Percentiles rank a stretch among this genome's conserved stretches.
Evolutionary conservation across 2,888 invertebrate genomes (phyloP).

Genomic region (Hoplodrina ambigua): DNA sequence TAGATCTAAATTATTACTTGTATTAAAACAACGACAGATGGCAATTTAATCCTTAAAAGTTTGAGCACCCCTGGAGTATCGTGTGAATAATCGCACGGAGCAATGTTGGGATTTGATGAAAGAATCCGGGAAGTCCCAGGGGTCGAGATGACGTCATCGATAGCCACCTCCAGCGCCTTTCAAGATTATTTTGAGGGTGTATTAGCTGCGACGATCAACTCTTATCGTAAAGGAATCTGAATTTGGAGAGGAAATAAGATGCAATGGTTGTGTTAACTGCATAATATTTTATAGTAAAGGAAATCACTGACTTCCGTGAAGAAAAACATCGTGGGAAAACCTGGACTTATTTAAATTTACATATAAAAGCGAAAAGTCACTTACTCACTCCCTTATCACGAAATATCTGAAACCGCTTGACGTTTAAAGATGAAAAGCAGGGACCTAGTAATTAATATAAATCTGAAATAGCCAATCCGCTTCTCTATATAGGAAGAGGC

Average conservation of each 20-base stretch:
- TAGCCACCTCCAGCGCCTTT: slow-evolving; percentile 53
- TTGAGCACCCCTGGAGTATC: slow-evolving; percentile 76
- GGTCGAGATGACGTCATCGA: slow-evolving; percentile 83
- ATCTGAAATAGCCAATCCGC: too few relatives aligned
- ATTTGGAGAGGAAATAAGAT: slow-evolving; percentile 36
- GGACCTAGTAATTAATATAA: too few relatives aligned
- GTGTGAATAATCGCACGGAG: slow-evolving; percentile 87
- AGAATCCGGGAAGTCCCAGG: slow-evolving; percentile 76
- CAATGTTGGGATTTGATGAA: slow-evolving; percentile 85
- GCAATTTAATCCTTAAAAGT: slow-evolving; percentile 58
- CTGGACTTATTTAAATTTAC: too few relatives aligned
- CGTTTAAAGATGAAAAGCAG: too few relatives aligned
- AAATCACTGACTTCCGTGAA: neutral
- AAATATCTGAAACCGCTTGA: too few relatives aligned
- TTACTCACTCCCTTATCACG: too few relatives aligned
- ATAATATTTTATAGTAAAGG: neutral
- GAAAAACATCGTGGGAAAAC: too few relatives aligned
- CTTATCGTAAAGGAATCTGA: slow-evolving; percentile 37
- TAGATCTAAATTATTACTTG: too few relatives aligned
- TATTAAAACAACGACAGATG: slow-evolving; percentile 12
- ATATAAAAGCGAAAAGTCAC: too few relatives aligned
- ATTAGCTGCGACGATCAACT: slow-evolving; percentile 45
- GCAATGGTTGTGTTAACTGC: neutral
- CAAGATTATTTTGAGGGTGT: slow-evolving; percentile 53
- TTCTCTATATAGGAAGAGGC: too few relatives aligned